These are phyloP conservation scores for Hydrophis major DNA, from an alignment of 2,797 vertebrate species.

Conservation along the genomic window DNA sequence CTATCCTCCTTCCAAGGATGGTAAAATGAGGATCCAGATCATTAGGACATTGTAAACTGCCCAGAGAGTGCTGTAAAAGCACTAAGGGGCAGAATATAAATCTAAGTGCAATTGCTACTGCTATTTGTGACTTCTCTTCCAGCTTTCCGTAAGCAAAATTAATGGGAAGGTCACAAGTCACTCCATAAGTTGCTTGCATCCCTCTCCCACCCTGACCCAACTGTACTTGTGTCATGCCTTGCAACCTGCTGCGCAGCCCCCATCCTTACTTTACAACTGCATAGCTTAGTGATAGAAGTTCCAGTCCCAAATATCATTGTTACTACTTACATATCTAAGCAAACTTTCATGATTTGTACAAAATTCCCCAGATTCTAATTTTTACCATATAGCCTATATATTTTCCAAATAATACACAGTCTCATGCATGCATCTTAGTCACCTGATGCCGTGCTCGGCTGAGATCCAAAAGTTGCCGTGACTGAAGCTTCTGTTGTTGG, in stretches of 20 bases:
- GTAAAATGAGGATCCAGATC: neutral
- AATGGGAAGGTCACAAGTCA: neutral
- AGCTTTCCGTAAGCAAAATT: neutral
- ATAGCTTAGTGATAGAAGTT: neutral
- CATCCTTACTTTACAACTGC: neutral
- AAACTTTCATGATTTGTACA: neutral
- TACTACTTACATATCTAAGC: neutral
- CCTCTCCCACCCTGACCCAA: neutral
- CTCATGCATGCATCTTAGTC: constrained; percentile 41
- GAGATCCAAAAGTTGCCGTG: constrained; percentile 80
- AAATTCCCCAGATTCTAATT: neutral
- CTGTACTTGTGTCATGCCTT: neutral
- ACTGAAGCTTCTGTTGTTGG: constrained; percentile 85
- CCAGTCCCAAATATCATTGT: neutral
- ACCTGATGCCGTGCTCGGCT: constrained; percentile 82
- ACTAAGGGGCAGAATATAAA: neutral
- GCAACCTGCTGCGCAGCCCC: neutral
- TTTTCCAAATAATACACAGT: constrained; percentile 18
- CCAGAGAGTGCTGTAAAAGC: neutral
- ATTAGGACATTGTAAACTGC: neutral
- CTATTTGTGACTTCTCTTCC: neutral
- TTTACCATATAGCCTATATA: neutral
- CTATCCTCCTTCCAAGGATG: neutral
- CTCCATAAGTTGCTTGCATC: neutral
- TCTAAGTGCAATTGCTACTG: neutral